A percentile compares a stretch with the other conserved stretches of the same genome.
Conservation (phyloP, 2,797 vertebrate genomes). For the Bradypodion pumilum region DNA sequence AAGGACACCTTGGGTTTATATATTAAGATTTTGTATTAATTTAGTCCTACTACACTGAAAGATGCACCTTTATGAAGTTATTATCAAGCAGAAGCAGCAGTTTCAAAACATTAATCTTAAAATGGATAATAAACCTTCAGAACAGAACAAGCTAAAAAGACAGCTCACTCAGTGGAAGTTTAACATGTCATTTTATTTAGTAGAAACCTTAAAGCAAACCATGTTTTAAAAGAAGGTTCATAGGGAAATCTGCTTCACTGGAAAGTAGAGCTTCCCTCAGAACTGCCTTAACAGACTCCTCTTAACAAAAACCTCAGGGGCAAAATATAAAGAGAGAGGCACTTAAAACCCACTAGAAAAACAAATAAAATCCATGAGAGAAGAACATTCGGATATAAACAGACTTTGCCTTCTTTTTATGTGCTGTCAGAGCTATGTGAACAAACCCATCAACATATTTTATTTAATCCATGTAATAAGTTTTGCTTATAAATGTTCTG, state of each 20-base stretch:
- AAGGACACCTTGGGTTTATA: too few species aligned
- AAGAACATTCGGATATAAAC: not conserved
- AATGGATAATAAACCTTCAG: not conserved
- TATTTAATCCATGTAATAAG: not conserved
- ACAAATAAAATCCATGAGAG: not conserved
- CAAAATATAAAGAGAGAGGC: not conserved
- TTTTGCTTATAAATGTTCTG: not conserved
- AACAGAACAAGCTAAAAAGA: conserved; percentile 5
- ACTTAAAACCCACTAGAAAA: not conserved
- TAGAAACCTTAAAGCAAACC: not conserved
- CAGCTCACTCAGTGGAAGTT: not conserved
- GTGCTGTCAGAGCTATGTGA: not conserved
- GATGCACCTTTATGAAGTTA: not conserved
- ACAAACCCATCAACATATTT: not conserved
- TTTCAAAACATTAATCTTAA: not conserved
- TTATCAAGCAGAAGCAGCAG: conserved; percentile 18
- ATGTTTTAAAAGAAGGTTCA: not conserved
- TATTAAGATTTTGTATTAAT: too few species aligned
- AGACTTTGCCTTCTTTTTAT: not conserved
- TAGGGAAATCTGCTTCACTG: not conserved
- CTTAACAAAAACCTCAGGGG: not conserved
- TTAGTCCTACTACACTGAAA: not conserved
- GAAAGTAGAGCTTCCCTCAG: not conserved
- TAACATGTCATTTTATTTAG: not conserved
- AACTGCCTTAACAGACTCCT: not conserved